Conservation (phyloP, 2,113 vertebrate genomes). For the Dipodomys stephensi region DNA sequence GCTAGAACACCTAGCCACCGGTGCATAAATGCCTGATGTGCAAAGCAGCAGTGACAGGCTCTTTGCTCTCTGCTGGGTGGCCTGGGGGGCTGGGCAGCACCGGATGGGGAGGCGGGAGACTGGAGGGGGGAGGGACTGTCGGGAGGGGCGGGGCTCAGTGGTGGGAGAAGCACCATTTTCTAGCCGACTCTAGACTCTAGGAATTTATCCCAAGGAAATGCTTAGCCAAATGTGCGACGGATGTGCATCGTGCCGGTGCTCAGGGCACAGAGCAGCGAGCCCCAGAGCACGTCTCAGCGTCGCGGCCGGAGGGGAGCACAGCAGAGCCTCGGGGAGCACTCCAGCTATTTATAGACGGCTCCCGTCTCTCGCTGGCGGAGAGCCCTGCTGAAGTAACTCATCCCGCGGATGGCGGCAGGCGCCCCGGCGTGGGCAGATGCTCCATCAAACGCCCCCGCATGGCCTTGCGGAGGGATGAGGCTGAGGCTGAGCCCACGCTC, state of each 20-base stretch:
- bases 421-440: background rate
- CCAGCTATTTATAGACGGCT: accelerated
- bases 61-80: accelerated
- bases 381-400: too few species aligned
- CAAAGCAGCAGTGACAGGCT: accelerated
- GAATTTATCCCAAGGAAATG: background rate
- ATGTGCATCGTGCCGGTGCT: accelerated
- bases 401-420: too few species aligned
- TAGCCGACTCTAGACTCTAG: background rate
- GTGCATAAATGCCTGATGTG: background rate
- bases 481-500: background rate
- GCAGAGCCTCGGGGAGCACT: accelerated
- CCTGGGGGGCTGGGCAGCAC: accelerated
- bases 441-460: background rate
- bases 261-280: accelerated
- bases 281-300: background rate
- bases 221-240: background rate
- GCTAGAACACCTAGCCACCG: too few species aligned
- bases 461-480: background rate
- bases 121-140: too few species aligned
- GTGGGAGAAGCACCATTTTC: too few species aligned
- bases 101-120: background rate
- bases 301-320: too few species aligned
- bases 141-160: too few species aligned
- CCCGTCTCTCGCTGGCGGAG: accelerated